Evolutionary conservation across 1,140 invertebrate species (phyloP), one percentile per base, ranked within the genome.

Genomic region (Trichomalopsis sarcophagae): DNA sequence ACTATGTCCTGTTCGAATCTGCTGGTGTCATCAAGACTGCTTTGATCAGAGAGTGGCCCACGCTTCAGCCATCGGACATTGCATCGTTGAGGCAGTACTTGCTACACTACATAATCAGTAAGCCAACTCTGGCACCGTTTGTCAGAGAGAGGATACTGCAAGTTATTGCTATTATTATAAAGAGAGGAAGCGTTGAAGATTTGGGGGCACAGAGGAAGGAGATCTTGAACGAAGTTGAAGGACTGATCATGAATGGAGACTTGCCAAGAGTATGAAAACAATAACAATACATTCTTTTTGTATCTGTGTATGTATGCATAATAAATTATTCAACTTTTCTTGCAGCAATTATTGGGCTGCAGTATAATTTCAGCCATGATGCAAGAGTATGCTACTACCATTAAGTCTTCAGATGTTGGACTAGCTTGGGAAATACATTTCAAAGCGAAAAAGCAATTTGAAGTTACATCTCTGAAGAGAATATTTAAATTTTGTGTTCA

Each of bases 1-100:
- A 97, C 89, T 97, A 97, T 94, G 96, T 98, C 9, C 91, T 98
- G 75, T 98, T 98, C 94, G 97, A 98, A 94, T 95, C 97, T 86
- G 97, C 96, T 9, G 95, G 96, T 82, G 94, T 98, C n/a, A 93
- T 99, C 82, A 98, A 97, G 92, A 95, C 96, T 87, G 96, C 96
- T 40, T 91, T 98, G 10, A 96, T 98, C 76, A 94, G 96, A 91
- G 97, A 98, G 94, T 98, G 97, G 97, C 92, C 93, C 23, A 91
- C 95, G 86, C 88, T 98, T 55, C 93, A 94, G 47, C 93, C 95
- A 84, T 93, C 93, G 81, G 96, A 97, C 91, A 95, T 97, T 74
- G 93, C 94, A 73, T 95, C 96, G 17, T 92, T 98, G n/a, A 93
- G 96, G 86, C 95, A 96, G 87, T 98, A 97, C 92, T 93, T 98